Evolutionary conservation across 2,113 vertebrate species (phyloP), one percentile per base, ranked within the genome.

Genomic region (Mus spicilegus): DNA sequence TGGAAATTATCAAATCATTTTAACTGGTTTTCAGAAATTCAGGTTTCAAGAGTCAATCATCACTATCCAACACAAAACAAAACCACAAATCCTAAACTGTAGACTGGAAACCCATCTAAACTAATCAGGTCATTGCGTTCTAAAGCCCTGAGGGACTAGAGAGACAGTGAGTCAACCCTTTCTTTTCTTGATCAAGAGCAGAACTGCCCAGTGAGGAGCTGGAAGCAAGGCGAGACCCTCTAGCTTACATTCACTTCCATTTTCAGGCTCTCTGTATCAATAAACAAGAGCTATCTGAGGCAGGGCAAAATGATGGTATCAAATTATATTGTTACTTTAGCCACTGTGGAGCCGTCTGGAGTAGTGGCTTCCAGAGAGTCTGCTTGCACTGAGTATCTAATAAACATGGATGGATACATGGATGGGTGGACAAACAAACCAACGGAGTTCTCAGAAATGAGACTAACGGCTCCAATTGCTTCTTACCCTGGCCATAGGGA

Each of bases 111-210:
- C 33, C 78, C 90, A 87, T 49, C 58, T 78, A n/a, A 92, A 95
- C 90, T 95, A 95, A 95, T 96, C 92, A 93, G 89, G 88, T 90
- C 46, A 28, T 89, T 93, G 89, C 78, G 72, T 94, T 92, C 90
- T 90, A 93, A 58, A 80, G 72, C 54, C 93, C 94, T 54, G 58
- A 67, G 93, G 90, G 78, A 92, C 24, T 42, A 36, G 14, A 93
- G 89, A 84, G 80, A 96, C 78, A 94, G 81, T 54, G 54, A 51
- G 39, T 95, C 70, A 76, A 92, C 75, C 54, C 89, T 96, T 91
- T 85, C 61, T 73, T 90, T 92, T 97, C 87, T 78, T 67, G 69
- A 17, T 28, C 39, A 58, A 94, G 91, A 65, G 86, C 51, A 69
- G 58, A 95, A 94, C 63, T 63, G 46, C 42, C 22, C n/a, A 76